These are phyloP conservation scores for Laticauda colubrina DNA, from an alignment of 2,113 vertebrate species.

Conservation along the genomic window DNA sequence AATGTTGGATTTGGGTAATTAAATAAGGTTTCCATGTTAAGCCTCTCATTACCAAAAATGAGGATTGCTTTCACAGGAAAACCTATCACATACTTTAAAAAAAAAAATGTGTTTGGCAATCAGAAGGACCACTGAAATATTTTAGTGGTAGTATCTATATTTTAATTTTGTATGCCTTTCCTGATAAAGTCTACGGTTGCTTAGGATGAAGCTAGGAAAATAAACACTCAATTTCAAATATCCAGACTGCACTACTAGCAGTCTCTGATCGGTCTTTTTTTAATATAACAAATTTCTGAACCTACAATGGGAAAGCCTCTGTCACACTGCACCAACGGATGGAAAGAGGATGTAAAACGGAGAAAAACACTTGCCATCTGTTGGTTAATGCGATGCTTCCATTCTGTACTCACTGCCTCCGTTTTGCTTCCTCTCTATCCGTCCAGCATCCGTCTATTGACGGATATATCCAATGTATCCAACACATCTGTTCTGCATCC, in stretches of 20 bases:
- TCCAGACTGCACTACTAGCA: conserved; percentile 13
- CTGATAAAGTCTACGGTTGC: background rate
- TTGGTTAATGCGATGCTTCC: no score
- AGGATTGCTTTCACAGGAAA: background rate
- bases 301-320: conserved; percentile 23
- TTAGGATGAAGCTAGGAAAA: conserved; percentile 33
- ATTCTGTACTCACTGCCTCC: no score
- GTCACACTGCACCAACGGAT: no score
- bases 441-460: no score
- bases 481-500: no score
- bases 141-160: conserved; percentile 8
- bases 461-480: no score
- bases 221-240: conserved; percentile 17
- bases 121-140: background rate
- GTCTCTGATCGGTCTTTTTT: conserved; percentile 15
- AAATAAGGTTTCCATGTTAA: background rate
- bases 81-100: background rate
- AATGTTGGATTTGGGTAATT: background rate
- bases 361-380: no score
- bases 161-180: conserved; percentile 2
- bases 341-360: no score
- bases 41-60: background rate
- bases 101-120: background rate
- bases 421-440: no score
- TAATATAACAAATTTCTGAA: conserved; percentile 23